Evolutionary conservation across 53 echinoderm and acorn worm genomes (phyloP), one percentile per base, ranked within the genome.

Genomic region (Antedon mediterranea): DNA sequence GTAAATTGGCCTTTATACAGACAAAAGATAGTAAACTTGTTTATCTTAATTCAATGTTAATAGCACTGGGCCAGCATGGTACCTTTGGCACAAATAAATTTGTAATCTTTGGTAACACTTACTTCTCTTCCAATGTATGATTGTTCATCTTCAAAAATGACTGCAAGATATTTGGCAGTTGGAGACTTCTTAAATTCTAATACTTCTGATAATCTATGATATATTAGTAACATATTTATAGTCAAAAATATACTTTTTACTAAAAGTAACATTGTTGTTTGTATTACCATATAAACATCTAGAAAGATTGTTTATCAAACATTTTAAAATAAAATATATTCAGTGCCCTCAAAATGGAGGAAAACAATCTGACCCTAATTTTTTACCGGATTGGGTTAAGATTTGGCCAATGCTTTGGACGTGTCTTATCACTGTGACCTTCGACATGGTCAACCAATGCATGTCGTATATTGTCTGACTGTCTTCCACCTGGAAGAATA

Each of bases 91-190:
- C n/a, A n/a, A n/a, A n/a, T 37, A 6, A 37, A 6, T 37, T 37
- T 37, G 4, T 37, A 37, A 37, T 37, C 4, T 57, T 57, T 18
- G 41, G 41, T 41, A 13, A 28, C 20, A 75, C 76, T 79, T 73
- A 87, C 87, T 78, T 87, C 87, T 80, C 87, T 83, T 0, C 83
- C 87, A 30, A 43, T 43, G 75, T 87, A 87, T 27, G 87, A 87
- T 28, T 72, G 33, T 31, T 71, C 34, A 8, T 87, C 87, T 57
- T 87, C 87, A 83, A 87, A 80, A 57, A 87, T 76, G 31, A 80
- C 33, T 29, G 79, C 83, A 33, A 83, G 26, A 27, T 79, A 31
- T 43, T 80, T 79, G 7, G 76, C 41, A 73, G 31, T 72, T n/a
- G 80, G 73, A 31, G 32, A 76, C 28, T 32, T 33, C 43, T 32